A percentile compares a stretch with the other conserved stretches of the same genome.
phyloP scores from a whole-genome alignment of 2,888 invertebrate genomes.

The Labia minor region DNA sequence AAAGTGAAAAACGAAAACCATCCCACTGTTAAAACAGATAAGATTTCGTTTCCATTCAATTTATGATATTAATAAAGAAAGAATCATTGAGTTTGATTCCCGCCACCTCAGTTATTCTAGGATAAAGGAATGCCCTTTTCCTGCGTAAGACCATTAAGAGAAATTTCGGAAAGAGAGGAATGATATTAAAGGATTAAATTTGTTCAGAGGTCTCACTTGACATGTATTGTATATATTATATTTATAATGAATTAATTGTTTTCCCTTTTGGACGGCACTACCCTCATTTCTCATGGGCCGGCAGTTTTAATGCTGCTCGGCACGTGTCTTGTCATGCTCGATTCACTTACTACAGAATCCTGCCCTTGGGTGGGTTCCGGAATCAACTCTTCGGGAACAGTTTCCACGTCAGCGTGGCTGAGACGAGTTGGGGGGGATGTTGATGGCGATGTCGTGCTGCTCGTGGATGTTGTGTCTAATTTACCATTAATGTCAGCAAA shows the following conservation, averaged over 20 bases:
- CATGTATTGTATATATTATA: not conserved
- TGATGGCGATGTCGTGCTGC: conserved; percentile 15
- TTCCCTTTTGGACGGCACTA: not conserved
- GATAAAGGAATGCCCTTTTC: not conserved
- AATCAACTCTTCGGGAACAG: conserved; percentile 24
- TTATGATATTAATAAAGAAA: too few relatives aligned
- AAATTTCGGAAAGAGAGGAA: not conserved
- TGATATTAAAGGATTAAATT: not conserved
- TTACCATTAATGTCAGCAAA: conserved; percentile 32
- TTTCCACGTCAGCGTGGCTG: conserved; percentile 21
- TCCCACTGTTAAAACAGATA: too few relatives aligned
- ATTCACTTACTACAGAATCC: not conserved
- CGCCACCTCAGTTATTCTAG: not conserved
- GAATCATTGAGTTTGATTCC: not conserved
- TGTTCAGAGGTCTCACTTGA: not conserved
- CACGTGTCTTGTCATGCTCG: not conserved
- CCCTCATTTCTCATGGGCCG: not conserved
- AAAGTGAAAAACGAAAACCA: too few relatives aligned
- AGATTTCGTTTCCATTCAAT: too few relatives aligned
- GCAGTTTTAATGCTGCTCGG: not conserved
- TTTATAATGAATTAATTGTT: too few relatives aligned
- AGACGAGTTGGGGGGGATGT: not conserved
- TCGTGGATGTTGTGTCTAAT: conserved; percentile 19
- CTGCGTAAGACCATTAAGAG: not conserved
- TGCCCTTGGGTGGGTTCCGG: not conserved